Evolutionary conservation across 2,113 vertebrate species (phyloP).

Genomic region (Ceratotherium simum): DNA sequence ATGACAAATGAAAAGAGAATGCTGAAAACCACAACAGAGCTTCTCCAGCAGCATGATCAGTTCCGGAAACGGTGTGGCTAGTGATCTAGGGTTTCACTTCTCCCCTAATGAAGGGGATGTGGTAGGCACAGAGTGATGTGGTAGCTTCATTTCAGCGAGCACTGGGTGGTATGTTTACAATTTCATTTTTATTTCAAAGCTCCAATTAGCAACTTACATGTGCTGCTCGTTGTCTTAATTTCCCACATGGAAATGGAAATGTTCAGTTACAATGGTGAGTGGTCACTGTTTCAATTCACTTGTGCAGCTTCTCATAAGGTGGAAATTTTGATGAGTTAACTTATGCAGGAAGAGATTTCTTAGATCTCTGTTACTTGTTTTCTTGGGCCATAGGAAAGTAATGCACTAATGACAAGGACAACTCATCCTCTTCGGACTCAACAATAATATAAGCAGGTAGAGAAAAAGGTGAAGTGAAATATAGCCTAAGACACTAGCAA

Average conservation of each 20-base stretch:
- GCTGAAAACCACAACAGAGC: neutral
- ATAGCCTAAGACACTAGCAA: neutral
- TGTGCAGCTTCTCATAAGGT: neutral
- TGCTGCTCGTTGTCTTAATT: conserved; percentile 47
- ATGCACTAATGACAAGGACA: neutral
- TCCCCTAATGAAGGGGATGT: neutral
- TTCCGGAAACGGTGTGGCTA: neutral
- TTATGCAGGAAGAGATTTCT: neutral
- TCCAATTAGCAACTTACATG: conserved; percentile 53
- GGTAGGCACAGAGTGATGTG: neutral
- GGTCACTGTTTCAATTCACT: conserved; percentile 20
- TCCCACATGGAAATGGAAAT: conserved; percentile 44
- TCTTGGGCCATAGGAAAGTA: neutral
- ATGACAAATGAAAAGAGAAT: neutral
- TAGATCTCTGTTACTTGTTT: conserved; percentile 22
- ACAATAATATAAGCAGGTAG: neutral
- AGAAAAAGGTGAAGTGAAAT: conserved; percentile 28
- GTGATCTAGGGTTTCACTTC: neutral
- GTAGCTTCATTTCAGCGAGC: neutral
- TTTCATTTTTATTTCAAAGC: conserved; percentile 59
- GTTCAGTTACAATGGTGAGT: neutral
- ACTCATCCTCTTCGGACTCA: neutral
- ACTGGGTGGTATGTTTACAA: conserved; percentile 21
- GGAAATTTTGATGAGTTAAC: conserved; percentile 25
- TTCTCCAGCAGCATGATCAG: neutral